Base-by-base conservation (phyloP, 2,113 vertebrate genomes). In the Lates calcarifer region DNA sequence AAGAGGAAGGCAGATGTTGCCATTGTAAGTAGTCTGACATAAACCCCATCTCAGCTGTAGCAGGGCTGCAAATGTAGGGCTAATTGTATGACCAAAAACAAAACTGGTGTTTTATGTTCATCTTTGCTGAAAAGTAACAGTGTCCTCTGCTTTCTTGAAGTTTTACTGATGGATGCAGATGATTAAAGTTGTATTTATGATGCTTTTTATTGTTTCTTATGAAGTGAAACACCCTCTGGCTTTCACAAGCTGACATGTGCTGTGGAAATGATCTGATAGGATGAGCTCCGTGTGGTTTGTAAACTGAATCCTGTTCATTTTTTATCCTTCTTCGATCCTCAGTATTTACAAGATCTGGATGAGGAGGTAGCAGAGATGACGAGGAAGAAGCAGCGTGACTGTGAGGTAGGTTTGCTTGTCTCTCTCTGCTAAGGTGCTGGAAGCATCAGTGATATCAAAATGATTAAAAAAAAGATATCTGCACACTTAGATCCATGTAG, bases 1-100 rank as follows among this genome's bases (percentile, higher is more conserved):
- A 99, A 99, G 91, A 97, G 97, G 84, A 99, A 99, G 94, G 96
- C 97, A 62, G 96, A 99, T 89, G 96, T 99, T 91, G 96, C 96
- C 45, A 95, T 96, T 92, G 98, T 99, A 92, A 98, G 98, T 95
- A 74, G 55, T 12, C 31, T 63, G 41, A 22, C 20, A 43, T 22
- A 8, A 24, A 35, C 37, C 20, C 29, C 31, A 39, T 13, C 28
- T 63, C 11, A 78, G 69, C 14, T 3, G 14, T 5, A 33, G 26
- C 29, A 20, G 2, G 5, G n/a, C 6, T 65, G 13, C 20, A 51
- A 1, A 58, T 24, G 24, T 20, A 57, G 64, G 55, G 63, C 77
- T 11, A 0, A 28, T 31, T 60, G 3, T 53, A 61, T 22, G 15
- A 28, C 17, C 13, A 20, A 29, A 3, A 29, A 41, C 53, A n/a